Evolutionary conservation across 1,140 invertebrate genomes (phyloP), one percentile per base, ranked within the genome.

Genomic region (Aphis craccivora): DNA sequence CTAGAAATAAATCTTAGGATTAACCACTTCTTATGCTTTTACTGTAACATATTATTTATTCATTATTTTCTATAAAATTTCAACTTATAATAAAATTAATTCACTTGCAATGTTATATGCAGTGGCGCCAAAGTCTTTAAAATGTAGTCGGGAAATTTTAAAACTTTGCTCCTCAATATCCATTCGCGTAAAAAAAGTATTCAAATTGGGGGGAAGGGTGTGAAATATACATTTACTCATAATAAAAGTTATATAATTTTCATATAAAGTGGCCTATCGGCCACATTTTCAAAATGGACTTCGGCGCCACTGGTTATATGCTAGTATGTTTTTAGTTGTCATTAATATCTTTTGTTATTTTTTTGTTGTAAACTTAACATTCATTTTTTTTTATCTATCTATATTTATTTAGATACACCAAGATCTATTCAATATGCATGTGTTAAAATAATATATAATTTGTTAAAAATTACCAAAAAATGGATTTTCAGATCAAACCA

Each of bases 371-470:
- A 35, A 81, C 14, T 22, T 81, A 37, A 81, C 76, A n/a, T 37
- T 84, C 18, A 86, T 45, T 76, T 45, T 51, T 81, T 35, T 45
- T 22, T 45, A 37, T n/a, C n/a, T n/a, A 40, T 40, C 37, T 35
- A 35, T 37, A n/a, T 81, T 84, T 6, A 53, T 83, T 81, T 84
- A 93, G 91, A 93, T 6, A 81, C 35, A 40, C 43, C 91, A 55
- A 93, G 40, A 37, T 86, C 35, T 43, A 86, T 93, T 84, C 91
- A 86, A 51, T 93, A 93, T 86, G 91, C 86, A n/a, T 30, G 48
- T 55, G 55, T 93, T 53, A 86, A 84, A 93, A 93, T 84, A 55
- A 55, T 93, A 53, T 84, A 55, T 43, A 93, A 55, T 86, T 53
- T 93, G 8, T 35, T 53, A 11, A 22, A 84, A 53, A 86, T 84